A percentile compares a stretch with the other conserved stretches of the same genome.
These are phyloP conservation scores for Myotis pilosus DNA, from an alignment of 2,797 vertebrate species.

Conservation along the genomic window DNA sequence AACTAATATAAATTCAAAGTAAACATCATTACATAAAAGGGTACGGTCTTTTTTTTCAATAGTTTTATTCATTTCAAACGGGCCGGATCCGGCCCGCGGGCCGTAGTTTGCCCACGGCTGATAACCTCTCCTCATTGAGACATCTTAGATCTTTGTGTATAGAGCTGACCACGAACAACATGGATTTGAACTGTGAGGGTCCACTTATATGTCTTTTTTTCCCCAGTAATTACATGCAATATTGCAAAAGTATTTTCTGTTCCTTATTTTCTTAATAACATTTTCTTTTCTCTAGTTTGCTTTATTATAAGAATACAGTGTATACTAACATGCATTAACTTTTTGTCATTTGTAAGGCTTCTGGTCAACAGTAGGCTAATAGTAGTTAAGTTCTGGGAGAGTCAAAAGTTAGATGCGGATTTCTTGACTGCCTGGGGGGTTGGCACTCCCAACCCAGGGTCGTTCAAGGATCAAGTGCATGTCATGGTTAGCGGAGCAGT, in stretches of 20 bases:
- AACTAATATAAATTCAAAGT: too few relatives aligned
- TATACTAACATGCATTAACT: neutral
- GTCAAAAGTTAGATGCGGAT: neutral
- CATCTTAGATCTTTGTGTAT: neutral
- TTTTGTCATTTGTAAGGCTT: neutral
- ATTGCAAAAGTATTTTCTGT: neutral
- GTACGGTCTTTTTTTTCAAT: too few relatives aligned
- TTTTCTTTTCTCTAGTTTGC: neutral
- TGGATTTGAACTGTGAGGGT: neutral
- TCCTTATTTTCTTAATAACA: neutral
- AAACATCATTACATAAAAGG: too few relatives aligned
- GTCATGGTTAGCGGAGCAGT: neutral
- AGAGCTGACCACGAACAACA: neutral
- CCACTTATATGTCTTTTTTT: neutral
- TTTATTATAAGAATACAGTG: neutral
- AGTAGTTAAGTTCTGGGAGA: neutral
- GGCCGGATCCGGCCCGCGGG: too few relatives aligned
- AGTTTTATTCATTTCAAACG: too few relatives aligned
- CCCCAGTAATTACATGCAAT: neutral
- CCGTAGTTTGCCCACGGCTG: too few relatives aligned
- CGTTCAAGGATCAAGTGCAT: neutral
- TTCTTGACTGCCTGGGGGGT: too few relatives aligned
- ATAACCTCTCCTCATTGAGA: neutral
- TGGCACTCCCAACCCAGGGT: neutral
- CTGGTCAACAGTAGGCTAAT: neutral